phyloP scores from a whole-genome alignment of 2,113 vertebrate species.

The Eptesicus fuscus region DNA sequence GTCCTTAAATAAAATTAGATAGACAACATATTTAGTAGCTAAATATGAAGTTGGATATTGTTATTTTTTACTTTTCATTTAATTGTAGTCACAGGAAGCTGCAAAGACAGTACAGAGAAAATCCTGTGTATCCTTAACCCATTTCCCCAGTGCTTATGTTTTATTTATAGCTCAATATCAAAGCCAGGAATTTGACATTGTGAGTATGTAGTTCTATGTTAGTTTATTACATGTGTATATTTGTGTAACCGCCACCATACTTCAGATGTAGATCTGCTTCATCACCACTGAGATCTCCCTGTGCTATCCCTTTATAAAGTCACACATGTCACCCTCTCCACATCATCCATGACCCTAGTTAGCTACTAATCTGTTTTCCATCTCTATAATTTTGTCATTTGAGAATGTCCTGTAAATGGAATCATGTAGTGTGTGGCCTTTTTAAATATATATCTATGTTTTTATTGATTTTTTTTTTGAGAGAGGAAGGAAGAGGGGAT shows the following conservation, averaged over 20 bases:
- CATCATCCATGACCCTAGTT: constrained; percentile 3
- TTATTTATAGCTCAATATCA: constrained; percentile 26
- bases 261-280: not conserved
- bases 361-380: constrained; percentile 34
- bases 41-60: constrained; percentile 32
- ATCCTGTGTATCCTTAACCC: constrained; percentile 3
- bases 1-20: constrained; percentile 29
- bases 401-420: constrained; percentile 43
- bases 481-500: no score
- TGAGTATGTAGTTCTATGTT: not conserved
- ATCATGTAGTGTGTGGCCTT: constrained; percentile 27
- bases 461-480: no score
- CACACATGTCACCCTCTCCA: not conserved
- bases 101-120: constrained; percentile 19
- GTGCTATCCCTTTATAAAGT: constrained; percentile 18
- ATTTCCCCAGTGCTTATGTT: not conserved
- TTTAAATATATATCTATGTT: not conserved
- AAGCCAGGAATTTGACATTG: constrained; percentile 37
- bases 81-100: constrained; percentile 33
- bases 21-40: constrained; percentile 44
- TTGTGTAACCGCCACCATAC: not conserved
- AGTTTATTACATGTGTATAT: constrained; percentile 9
- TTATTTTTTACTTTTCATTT: constrained; percentile 39
- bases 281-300: not conserved
- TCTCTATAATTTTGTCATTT: constrained; percentile 34